phyloP scores from a whole-genome alignment of 2,113 vertebrate genomes.

The Manacus vitellinus region DNA sequence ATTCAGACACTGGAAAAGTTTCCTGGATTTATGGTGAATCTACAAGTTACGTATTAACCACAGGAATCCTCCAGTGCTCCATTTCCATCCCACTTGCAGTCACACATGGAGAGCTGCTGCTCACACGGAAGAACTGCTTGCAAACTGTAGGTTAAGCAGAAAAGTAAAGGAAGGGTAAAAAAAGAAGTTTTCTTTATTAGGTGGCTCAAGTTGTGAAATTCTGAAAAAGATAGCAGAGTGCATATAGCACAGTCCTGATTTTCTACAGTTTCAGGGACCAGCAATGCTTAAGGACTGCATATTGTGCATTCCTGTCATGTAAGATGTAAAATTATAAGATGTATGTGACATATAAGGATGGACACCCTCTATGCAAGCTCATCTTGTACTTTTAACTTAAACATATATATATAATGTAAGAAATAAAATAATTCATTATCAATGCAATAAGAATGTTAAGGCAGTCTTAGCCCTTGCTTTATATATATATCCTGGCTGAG shows the following conservation, averaged over 20 bases:
- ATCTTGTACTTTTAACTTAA: background rate
- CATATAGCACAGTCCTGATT: background rate
- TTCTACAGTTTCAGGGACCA: background rate
- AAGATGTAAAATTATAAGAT: background rate
- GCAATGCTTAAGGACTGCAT: background rate
- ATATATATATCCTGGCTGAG: background rate
- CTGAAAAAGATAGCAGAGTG: background rate
- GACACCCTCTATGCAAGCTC: background rate
- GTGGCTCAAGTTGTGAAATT: background rate
- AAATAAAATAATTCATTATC: background rate
- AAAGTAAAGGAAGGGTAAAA: fast-evolving
- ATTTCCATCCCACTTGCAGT: background rate
- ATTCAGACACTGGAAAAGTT: constrained; percentile 45
- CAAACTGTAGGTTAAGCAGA: background rate
- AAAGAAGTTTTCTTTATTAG: background rate
- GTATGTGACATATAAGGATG: background rate
- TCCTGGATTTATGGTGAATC: constrained; percentile 45
- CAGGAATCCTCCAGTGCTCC: background rate
- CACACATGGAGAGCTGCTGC: background rate
- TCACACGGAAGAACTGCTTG: background rate
- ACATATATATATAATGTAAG: fast-evolving
- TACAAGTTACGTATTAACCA: constrained; percentile 22
- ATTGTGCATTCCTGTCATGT: background rate
- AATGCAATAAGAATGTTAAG: background rate
- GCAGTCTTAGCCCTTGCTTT: background rate